Evolutionary conservation across 2,888 invertebrate genomes (phyloP), one percentile per base, ranked within the genome.

Genomic region (Terebella lapidaria): DNA sequence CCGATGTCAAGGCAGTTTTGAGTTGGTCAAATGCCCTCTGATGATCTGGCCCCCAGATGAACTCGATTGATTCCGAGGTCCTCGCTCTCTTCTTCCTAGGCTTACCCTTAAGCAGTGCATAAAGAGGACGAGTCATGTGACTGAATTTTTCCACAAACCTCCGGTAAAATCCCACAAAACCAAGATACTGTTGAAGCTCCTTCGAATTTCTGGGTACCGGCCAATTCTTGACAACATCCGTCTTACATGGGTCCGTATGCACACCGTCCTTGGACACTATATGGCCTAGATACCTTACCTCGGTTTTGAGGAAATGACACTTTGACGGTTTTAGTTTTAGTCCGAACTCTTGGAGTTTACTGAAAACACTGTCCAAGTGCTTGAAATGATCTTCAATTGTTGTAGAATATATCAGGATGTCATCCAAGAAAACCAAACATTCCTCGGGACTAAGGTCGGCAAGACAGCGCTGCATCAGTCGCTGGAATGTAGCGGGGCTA

Each of bases 201-300:
- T n/a, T n/a, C n/a, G n/a, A n/a, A 22, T 20, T 35, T 5, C 18
- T 56, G 15, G 62, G 63, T 22, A 28, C 26, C 10, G 61, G 59
- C 35, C 55, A 55, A n/a, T 29, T 22, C 35, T 55, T 55, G n/a
- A 55, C 5, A 4, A 20, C 35, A 29, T 15, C 24, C 15, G 35
- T 35, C 24, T 55, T 55, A 15, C 22, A 5, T 18, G 29, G 55
- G 22, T 55, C 55, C 4, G 55, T 55, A n/a, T 55, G 15, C 3
- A 55, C 24, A 4, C 55, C 55, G 18, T 55, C 15, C n/a, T 29
- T 35, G 5, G 55, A 55, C 3, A 55, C 35, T 15, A 55, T 35
- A 24, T 55, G 55, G 4, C 55, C 55, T 5, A 29, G 24, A 55
- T 35, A 55, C 3, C 5, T 55, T 15, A 35, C 35, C 5, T 10